Conservation (phyloP, 2,113 vertebrate species). For the Genyomyrus donnyi region DNA sequence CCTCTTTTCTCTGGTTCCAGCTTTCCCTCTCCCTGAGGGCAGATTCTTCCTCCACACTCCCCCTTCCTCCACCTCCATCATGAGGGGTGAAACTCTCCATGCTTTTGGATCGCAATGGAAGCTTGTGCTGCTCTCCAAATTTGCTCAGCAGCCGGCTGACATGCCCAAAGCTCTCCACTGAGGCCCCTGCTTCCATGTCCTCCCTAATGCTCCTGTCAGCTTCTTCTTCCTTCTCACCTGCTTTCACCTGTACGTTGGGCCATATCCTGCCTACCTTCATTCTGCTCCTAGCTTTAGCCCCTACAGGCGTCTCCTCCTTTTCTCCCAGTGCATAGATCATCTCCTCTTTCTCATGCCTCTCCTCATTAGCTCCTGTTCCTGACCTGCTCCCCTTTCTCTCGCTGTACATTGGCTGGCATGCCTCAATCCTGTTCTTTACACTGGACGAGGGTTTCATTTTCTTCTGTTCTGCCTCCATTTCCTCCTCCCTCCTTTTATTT, state of each 20-base stretch:
- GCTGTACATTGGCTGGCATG: background rate
- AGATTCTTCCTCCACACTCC: conserved; percentile 7
- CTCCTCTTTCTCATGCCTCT: conserved; percentile 27
- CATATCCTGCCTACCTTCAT: background rate
- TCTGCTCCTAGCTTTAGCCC: conserved; percentile 29
- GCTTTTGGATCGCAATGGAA: conserved; percentile 62
- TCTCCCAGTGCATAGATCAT: conserved; percentile 26
- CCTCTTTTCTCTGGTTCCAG: background rate
- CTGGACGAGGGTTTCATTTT: conserved; percentile 35
- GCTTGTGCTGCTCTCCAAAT: conserved; percentile 56
- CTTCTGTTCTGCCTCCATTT: conserved; percentile 38
- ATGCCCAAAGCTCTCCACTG: conserved; percentile 48
- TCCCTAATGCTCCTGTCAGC: background rate
- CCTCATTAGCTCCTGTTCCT: conserved; percentile 35
- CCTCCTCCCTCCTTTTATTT: conserved; percentile 41
- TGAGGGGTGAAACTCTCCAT: conserved; percentile 54
- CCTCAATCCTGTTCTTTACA: conserved; percentile 34
- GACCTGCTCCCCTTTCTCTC: background rate
- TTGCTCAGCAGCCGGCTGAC: conserved; percentile 66
- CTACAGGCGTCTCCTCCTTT: conserved; percentile 23
- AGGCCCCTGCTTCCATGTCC: conserved; percentile 28
- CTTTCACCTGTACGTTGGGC: conserved; percentile 33
- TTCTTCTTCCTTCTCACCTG: conserved; percentile 19
- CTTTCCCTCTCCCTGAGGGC: conserved; percentile 30
- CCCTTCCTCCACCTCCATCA: conserved; percentile 33